phyloP scores from a whole-genome alignment of 2,113 vertebrate species.

The Scophthalmus maximus region DNA sequence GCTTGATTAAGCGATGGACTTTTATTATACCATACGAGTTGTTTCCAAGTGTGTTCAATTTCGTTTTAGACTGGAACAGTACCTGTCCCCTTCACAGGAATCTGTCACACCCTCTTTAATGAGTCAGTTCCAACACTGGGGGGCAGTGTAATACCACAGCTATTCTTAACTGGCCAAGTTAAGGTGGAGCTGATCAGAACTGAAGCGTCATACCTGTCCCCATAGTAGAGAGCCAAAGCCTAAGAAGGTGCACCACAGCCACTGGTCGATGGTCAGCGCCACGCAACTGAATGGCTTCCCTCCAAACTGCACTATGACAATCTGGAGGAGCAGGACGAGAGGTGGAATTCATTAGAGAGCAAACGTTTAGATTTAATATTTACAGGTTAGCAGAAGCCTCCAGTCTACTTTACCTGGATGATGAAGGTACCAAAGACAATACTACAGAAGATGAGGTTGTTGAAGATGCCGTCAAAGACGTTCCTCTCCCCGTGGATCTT shows the following conservation, averaged over 20 bases:
- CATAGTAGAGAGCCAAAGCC: slow-evolving; percentile 96
- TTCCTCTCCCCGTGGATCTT: slow-evolving; percentile 99
- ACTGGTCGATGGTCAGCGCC: slow-evolving; percentile 91
- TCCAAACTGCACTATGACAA: slow-evolving; percentile 97
- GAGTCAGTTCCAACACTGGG: slow-evolving; percentile 61
- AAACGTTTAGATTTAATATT: slow-evolving; percentile 1
- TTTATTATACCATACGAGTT: neutral
- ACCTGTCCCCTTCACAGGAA: neutral
- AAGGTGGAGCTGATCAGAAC: slow-evolving; percentile 18
- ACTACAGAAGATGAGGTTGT: slow-evolving; percentile 96
- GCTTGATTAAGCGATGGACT: neutral
- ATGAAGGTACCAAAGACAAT: slow-evolving; percentile 97
- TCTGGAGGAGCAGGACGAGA: slow-evolving; percentile 76
- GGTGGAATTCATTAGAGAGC: neutral
- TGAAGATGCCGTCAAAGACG: slow-evolving; percentile 98
- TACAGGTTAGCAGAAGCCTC: neutral
- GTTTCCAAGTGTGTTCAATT: neutral
- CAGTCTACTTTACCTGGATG: slow-evolving; percentile 87
- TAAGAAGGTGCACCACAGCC: slow-evolving; percentile 98
- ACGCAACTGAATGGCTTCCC: slow-evolving; percentile 98
- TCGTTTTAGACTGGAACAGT: neutral
- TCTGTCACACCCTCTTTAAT: neutral
- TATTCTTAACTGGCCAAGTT: neutral
- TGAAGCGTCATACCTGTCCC: slow-evolving; percentile 90
- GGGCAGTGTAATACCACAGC: slow-evolving; percentile 65